Base-by-base conservation (phyloP, 2,797 vertebrate species). In the Crax fasciolata region DNA sequence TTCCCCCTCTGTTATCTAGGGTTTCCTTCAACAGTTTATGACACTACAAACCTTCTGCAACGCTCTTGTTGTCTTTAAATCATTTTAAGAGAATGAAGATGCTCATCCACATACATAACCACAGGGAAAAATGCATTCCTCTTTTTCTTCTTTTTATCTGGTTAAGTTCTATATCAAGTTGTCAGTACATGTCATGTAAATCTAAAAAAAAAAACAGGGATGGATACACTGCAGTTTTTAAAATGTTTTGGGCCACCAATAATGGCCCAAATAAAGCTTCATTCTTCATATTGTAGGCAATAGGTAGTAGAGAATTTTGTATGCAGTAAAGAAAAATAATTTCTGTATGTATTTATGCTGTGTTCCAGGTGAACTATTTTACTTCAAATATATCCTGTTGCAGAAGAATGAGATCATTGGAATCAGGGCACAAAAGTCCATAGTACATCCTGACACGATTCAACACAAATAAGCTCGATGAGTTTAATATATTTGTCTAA, bases 401-500 rank as follows among this genome's bases (percentile, higher is more conserved):
- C 43, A 74, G 82, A 75, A 87, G 30, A 84, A 80, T 55, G 43
- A 85, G 81, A 78, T 84, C 59, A 88, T 48, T 91, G 84, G 95
- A 97, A 94, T 85, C n/a, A 70, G 58, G 67, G 75, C 59, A 82
- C 49, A 91, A 84, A 79, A 79, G 92, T 80, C 54, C 65, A 88
- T 43, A 89, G 58, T 79, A 94, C 59, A 93, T 87, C 68, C 84
- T 96, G 90, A 94, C 73, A 96, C 70, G 58, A 92, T 92, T 91
- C 94, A 94, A 73, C 74, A 96, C 76, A 95, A 94, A 91, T 74
- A 96, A 93, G 46, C 55, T 94, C 80, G 75, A 10, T 57, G 85
- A 81, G 58, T 46, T 96, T 41, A 93, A 59, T 58, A 30, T 85
- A 83, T 82, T 94, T 80, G 55, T 63, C 28, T 84, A 89, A 89